Base-by-base conservation (phyloP, 2,797 vertebrate species). In the Tiaroga cobitis region DNA sequence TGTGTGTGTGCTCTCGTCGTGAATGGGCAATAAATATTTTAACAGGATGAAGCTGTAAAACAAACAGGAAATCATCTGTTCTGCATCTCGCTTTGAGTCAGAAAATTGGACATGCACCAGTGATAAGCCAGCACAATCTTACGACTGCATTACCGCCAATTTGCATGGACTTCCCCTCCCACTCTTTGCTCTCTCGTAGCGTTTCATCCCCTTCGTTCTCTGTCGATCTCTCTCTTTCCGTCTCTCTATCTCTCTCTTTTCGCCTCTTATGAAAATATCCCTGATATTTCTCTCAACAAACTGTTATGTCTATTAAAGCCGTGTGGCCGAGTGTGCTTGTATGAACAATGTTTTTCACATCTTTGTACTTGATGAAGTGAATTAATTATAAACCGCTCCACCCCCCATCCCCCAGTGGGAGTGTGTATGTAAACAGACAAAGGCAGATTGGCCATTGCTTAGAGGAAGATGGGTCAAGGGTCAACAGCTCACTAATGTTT, bases 311-410 rank as follows among this genome's bases (percentile, higher is more conserved):
- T 59, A 19, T 81, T 70, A 80, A 63, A 72, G 41, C 68, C 0
- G 7, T 49, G 49, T 51, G 68, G 39, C 76, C 76, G 61, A 75
- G 37, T 74, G 41, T 75, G 70, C 80, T 75, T 84, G 51, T 85
- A 87, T 85, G 63, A 84, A 84, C 77, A 76, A 81, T 11, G 24
- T 82, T 88, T 87, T 72, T 82, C 87, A 79, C 81, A 81, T 67
- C 72, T 51, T 73, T 81, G 79, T 56, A 81, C 73, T 86, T 86
- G 86, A 87, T 86, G 80, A 87, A 87, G 87, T 84, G 73, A 84
- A 76, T 86, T 86, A 87, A 89, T 89, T 87, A 87, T 59, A 82
- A 82, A 68, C 54, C 5, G 43, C 78, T 79, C 69, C 37, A 26
- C 72, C 54, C 46, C 83, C 72, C 54, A 37, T 80, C 54, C 46